These are phyloP conservation scores for Keiferia lycopersicella DNA, from an alignment of 2,888 invertebrate genomes.

Conservation along the genomic window DNA sequence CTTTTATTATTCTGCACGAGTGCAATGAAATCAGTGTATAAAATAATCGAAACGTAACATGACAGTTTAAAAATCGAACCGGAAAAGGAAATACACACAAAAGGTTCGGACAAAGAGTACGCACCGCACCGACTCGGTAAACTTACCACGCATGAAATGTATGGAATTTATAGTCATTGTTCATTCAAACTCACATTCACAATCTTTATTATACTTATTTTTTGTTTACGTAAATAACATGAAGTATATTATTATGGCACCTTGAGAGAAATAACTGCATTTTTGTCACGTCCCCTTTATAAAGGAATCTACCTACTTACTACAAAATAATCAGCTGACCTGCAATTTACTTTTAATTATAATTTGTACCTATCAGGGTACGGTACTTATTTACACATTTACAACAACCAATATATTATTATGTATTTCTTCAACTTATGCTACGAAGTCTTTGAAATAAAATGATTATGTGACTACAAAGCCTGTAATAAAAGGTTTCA, in stretches of 20 bases:
- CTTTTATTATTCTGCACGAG: too few relatives aligned
- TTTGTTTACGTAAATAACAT: background rate
- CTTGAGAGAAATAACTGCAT: too few relatives aligned
- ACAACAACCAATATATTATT: too few relatives aligned
- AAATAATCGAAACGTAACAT: background rate
- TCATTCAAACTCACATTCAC: background rate
- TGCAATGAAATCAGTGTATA: too few relatives aligned
- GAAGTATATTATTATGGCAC: too few relatives aligned
- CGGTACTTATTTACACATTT: too few relatives aligned
- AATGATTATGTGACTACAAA: background rate
- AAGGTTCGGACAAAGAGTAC: constrained; percentile 3
- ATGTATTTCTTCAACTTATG: too few relatives aligned
- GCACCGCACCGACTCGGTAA: background rate
- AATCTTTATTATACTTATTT: background rate
- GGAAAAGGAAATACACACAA: constrained; percentile 5
- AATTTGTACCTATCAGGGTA: too few relatives aligned
- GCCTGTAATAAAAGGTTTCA: constrained; percentile 4
- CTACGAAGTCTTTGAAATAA: background rate
- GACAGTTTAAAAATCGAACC: constrained; percentile 7
- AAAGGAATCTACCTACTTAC: too few relatives aligned
- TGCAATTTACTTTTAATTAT: too few relatives aligned
- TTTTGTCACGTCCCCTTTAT: too few relatives aligned
- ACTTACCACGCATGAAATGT: constrained; percentile 15
- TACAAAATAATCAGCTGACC: too few relatives aligned
- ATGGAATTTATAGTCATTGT: background rate